These are phyloP conservation scores for Dryomyza anilis DNA, from an alignment of 2,888 invertebrate genomes.

Conservation along the genomic window DNA sequence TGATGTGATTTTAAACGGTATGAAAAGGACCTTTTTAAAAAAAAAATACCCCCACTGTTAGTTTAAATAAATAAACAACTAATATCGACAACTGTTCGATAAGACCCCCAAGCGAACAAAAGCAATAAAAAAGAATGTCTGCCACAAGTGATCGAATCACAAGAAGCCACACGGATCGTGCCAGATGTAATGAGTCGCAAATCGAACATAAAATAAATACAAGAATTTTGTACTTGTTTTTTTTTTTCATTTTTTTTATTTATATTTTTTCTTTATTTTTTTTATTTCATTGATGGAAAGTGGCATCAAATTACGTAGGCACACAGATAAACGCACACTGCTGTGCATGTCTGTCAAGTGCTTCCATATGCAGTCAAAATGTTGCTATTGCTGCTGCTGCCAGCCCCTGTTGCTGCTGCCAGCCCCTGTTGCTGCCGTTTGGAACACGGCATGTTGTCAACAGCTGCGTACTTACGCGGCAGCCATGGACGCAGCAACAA, in stretches of 20 bases:
- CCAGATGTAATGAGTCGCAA: conserved; percentile 41
- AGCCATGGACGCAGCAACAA: not conserved
- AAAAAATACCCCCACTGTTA: not conserved
- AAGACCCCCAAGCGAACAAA: not conserved
- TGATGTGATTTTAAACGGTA: too few relatives aligned
- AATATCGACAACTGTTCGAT: not conserved
- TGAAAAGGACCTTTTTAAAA: too few relatives aligned
- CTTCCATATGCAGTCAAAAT: conserved; percentile 15
- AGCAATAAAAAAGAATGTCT: not conserved
- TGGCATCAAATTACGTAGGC: conserved; percentile 37
- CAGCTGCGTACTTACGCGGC: not conserved
- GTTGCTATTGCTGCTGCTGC: too few relatives aligned
- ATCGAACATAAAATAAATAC: conserved; percentile 21
- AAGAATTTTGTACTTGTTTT: too few relatives aligned
- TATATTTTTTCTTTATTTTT: too few relatives aligned
- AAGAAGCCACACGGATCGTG: conserved; percentile 26
- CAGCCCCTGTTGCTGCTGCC: too few relatives aligned
- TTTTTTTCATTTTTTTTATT: not conserved
- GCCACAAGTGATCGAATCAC: conserved; percentile 20
- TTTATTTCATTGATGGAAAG: conserved; percentile 36
- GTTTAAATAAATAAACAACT: not conserved
- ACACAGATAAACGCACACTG: conserved; percentile 4
- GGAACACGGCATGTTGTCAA: too few relatives aligned
- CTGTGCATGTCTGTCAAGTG: not conserved
- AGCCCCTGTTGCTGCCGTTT: too few relatives aligned